Percentiles rank a stretch among this genome's conserved stretches.
phyloP scores from a whole-genome alignment of 2,888 invertebrate species.

The Cryptocephalus primarius region DNA sequence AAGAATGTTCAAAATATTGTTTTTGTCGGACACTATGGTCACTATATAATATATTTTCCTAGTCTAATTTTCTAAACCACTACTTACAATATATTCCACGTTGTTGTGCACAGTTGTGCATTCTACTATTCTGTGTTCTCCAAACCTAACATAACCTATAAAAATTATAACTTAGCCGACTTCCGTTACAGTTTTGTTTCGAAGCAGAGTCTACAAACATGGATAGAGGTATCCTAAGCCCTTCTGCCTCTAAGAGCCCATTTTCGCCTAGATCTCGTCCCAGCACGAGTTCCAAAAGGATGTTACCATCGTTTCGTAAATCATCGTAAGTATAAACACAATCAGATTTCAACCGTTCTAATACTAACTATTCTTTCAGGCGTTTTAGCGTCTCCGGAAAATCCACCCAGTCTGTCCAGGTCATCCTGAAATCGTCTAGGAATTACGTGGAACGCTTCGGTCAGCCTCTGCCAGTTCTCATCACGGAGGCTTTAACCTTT shows the following conservation, averaged over 20 bases:
- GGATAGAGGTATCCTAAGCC: slow-evolving; percentile 18
- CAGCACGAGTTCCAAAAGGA: slow-evolving; percentile 20
- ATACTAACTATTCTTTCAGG: slow-evolving; percentile 26
- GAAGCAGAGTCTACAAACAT: slow-evolving; percentile 8
- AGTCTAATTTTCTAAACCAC: no score
- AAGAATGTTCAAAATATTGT: no score
- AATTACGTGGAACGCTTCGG: slow-evolving; percentile 74
- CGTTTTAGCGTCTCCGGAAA: slow-evolving; percentile 48
- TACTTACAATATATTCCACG: no score
- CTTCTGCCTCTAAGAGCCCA: slow-evolving; percentile 19
- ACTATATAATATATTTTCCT: no score
- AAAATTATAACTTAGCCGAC: no score
- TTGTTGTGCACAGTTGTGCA: no score
- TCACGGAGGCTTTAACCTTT: slow-evolving; percentile 80
- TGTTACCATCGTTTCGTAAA: slow-evolving; percentile 27
- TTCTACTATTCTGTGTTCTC: no score
- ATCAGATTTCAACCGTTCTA: background rate
- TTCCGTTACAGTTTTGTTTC: no score
- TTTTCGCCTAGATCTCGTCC: slow-evolving; percentile 30
- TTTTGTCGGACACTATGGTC: no score
- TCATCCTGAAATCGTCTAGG: slow-evolving; percentile 63
- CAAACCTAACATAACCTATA: no score
- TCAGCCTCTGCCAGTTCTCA: slow-evolving; percentile 70
- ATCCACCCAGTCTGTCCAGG: slow-evolving; percentile 57
- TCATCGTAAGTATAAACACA: slow-evolving; percentile 28